These are phyloP conservation scores for Dynastes tityus DNA, from an alignment of 2,888 invertebrate genomes.

Conservation along the genomic window DNA sequence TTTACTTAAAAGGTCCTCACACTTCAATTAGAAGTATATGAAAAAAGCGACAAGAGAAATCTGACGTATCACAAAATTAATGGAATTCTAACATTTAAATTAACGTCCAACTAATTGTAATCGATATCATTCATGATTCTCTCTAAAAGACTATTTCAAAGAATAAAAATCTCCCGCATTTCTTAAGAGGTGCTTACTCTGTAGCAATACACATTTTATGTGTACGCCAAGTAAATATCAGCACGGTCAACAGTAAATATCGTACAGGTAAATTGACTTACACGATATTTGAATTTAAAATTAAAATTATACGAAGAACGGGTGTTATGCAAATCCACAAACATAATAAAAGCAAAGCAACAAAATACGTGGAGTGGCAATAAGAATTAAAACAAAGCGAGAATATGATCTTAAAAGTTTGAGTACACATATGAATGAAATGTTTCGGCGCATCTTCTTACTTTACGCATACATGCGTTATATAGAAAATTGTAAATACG, in stretches of 20 bases:
- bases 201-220: too few relatives aligned
- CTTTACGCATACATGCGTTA: too few relatives aligned
- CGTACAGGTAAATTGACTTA: slow-evolving; percentile 8
- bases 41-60: too few relatives aligned
- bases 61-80: too few relatives aligned
- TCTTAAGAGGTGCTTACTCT: too few relatives aligned
- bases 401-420: neutral
- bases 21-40: too few relatives aligned
- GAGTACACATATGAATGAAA: too few relatives aligned
- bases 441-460: too few relatives aligned
- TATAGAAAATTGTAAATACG: too few relatives aligned
- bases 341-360: slow-evolving; percentile 4
- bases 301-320: slow-evolving; percentile 9
- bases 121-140: slow-evolving; percentile 3
- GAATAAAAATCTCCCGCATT: neutral
- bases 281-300: slow-evolving; percentile 13
- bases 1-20: too few relatives aligned
- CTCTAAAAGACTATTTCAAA: neutral
- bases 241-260: slow-evolving; percentile 10
- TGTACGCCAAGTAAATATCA: neutral
- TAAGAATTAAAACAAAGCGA: neutral
- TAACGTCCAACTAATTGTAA: neutral
- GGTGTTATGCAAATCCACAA: slow-evolving; percentile 7
- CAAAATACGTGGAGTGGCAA: neutral
- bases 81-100: neutral